These are phyloP conservation scores for Paramormyrops hopkinsi DNA, from an alignment of 2,797 vertebrate genomes.

Conservation along the genomic window DNA sequence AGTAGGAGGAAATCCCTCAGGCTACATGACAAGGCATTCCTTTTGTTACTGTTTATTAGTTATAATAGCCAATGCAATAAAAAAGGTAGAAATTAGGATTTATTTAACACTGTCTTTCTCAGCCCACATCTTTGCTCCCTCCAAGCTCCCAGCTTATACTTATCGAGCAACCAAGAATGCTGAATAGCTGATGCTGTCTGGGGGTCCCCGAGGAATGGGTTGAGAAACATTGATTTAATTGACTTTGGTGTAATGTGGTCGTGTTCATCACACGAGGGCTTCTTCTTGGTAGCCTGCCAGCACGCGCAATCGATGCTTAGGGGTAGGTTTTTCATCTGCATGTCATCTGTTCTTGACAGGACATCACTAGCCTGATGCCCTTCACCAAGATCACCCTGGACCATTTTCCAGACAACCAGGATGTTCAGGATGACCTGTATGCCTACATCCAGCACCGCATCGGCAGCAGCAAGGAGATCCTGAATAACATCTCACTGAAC, in stretches of 20 bases:
- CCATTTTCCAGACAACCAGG: slow-evolving; percentile 83
- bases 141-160: neutral
- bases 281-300: neutral
- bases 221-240: neutral
- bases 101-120: neutral
- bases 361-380: slow-evolving; percentile 76
- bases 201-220: neutral
- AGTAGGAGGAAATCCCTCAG: neutral
- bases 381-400: slow-evolving; percentile 84
- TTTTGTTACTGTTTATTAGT: neutral
- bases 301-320: neutral
- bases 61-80: neutral
- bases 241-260: neutral
- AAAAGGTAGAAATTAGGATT: neutral
- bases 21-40: neutral
- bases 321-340: neutral
- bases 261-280: neutral
- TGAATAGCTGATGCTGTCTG: neutral
- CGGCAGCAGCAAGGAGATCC: slow-evolving; percentile 76
- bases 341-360: slow-evolving; percentile 54
- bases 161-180: neutral
- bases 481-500: slow-evolving; percentile 84
- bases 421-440: slow-evolving; percentile 81
- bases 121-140: neutral
- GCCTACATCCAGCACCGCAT: slow-evolving; percentile 89